Conservation (phyloP, 2,797 vertebrate genomes). For the Valencia hispanica region DNA sequence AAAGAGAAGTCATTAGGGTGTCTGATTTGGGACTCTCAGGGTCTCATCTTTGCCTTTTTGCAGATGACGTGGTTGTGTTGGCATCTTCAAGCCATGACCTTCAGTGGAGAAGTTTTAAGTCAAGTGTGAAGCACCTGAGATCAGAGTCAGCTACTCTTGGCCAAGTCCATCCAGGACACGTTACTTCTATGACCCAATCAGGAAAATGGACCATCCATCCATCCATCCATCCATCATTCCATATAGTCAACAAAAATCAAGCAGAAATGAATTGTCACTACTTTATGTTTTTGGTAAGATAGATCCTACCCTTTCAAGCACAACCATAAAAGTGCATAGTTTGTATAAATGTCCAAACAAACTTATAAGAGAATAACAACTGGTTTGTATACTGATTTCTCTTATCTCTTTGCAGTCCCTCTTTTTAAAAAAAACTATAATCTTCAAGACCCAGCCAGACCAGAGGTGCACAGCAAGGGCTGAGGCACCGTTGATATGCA, state of each 20-base stretch:
- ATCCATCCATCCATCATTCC: conserved; percentile 1
- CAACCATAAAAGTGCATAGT: conserved; percentile 17
- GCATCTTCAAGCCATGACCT: not conserved
- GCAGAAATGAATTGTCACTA: conserved; percentile 7
- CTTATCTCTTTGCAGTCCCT: conserved; percentile 21
- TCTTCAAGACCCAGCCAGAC: conserved; percentile 20
- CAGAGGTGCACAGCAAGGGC: conserved; percentile 9
- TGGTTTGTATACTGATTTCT: not conserved
- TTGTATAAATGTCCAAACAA: conserved; percentile 28
- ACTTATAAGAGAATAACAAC: not conserved
- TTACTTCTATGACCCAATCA: not conserved
- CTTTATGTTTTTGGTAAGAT: conserved; percentile 25
- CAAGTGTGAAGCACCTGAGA: not conserved
- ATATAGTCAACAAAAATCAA: conserved; percentile 3
- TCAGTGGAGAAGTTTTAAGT: not conserved
- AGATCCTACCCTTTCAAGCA: conserved; percentile 18
- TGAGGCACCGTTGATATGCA: conserved; percentile 54
- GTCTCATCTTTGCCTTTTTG: not conserved
- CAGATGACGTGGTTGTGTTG: not conserved
- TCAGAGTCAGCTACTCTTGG: not conserved
- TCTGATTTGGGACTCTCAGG: not conserved
- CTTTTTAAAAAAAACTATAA: conserved; percentile 18
- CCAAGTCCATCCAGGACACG: not conserved
- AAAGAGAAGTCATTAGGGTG: not conserved
- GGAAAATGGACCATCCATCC: not conserved